Base-by-base conservation (phyloP, 1,140 invertebrate species). In the Pseudobourletiella spinata region DNA sequence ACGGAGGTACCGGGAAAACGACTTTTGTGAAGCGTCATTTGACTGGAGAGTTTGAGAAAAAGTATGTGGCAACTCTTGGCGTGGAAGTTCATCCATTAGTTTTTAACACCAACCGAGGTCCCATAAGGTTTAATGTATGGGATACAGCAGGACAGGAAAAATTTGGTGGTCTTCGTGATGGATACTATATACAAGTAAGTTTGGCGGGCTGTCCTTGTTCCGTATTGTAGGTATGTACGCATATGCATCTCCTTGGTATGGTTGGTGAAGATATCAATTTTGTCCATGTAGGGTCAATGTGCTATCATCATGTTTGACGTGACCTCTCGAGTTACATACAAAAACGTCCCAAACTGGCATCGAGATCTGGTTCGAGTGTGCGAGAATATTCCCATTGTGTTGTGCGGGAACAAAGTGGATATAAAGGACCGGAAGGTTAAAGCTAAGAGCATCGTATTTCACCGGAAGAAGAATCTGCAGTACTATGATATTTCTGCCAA, bases 241-340 rank as follows among this genome's bases (percentile, higher is more conserved):
- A n/a, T n/a, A n/a, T n/a, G n/a, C n/a, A n/a, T n/a, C n/a, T n/a
- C n/a, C n/a, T n/a, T n/a, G n/a, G n/a, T n/a, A n/a, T n/a, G n/a
- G n/a, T n/a, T n/a, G n/a, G n/a, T n/a, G n/a, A n/a, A n/a, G n/a
- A n/a, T n/a, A n/a, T n/a, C n/a, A n/a, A n/a, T n/a, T n/a, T n/a
- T n/a, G n/a, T n/a, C n/a, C n/a, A n/a, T n/a, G n/a, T 60, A 79
- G 75, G 95, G 95, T 73, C 94, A 99, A 79, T 98, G 95, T 80
- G 95, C 95, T 63, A 90, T 99, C 71, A 95, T 99, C 68, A 99
- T 99, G 97, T 99, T 99, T 79, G 97, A 99, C 80, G 96, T 99
- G 67, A 99, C 97, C 43, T 96, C 95, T 28, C 82, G 97, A 73
- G 93, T 99, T 55, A 99, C 97, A 6, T 98, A 99, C 81, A 99